Evolutionary conservation across 2,888 invertebrate genomes (phyloP), one percentile per base, ranked within the genome.

Genomic region (Dilophus febrilis): DNA sequence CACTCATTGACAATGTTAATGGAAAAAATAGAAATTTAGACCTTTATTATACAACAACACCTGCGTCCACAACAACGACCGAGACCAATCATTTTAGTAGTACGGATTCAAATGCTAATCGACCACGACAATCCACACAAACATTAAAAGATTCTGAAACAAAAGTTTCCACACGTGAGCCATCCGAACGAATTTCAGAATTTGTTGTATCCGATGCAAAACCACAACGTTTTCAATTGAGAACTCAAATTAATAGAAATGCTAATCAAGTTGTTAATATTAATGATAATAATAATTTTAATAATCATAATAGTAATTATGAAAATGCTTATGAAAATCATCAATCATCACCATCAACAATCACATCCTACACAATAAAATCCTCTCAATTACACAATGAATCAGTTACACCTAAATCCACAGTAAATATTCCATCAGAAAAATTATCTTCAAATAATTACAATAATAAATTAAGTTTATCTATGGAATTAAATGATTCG

Each of bases 181-280:
- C n/a, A n/a, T n/a, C n/a, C n/a, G n/a, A n/a, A n/a, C n/a, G n/a
- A n/a, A n/a, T n/a, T n/a, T n/a, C 54, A 41, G 56, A 47, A 39
- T 62, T 51, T 41, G 50, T 62, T 4, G 45, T 56, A 3, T 60
- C 66, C 46, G 63, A 63, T 37, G 47, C 55, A 3, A 51, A 53
- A 53, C 61, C 61, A 33, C 59, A 64, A 53, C 65, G 64, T 49
- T 66, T 67, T 51, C 53, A 53, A 38, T 26, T 42, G 50, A 34
- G 34, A 34, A 52, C 57, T 50, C 61, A 49, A 3, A 51, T 58
- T 45, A 55, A 53, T n/a, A n/a, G n/a, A 35, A 16, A 41, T 1
- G 40, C 8, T 3, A 32, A 30, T 26, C 35, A 34, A 36, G 14
- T 16, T 26, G 30, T 27, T 31, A 37, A 18, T 35, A 28, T 33